These are phyloP conservation scores for Trematocara macrostoma DNA, from an alignment of 2,113 vertebrate genomes.

Conservation along the genomic window DNA sequence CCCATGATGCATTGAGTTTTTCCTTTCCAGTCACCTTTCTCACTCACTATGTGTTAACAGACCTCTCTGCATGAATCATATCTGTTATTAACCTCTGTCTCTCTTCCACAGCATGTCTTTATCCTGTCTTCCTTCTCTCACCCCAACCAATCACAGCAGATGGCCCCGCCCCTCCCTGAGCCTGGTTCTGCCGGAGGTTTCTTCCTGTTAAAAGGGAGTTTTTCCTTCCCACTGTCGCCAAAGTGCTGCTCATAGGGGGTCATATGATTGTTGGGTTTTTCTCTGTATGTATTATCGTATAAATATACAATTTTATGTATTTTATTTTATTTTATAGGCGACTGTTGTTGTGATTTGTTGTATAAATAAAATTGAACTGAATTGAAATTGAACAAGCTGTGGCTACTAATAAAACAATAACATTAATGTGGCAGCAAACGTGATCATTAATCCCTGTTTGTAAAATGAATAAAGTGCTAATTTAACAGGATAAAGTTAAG, in stretches of 20 bases:
- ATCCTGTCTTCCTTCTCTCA: too few species aligned
- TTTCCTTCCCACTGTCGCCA: too few species aligned
- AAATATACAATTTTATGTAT: neutral
- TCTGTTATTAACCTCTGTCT: rapidly evolving
- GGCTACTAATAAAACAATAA: neutral
- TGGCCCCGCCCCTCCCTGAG: too few species aligned
- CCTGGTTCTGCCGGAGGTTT: too few species aligned
- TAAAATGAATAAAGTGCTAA: neutral
- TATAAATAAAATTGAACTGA: neutral
- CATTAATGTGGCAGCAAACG: neutral
- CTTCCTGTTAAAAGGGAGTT: too few species aligned
- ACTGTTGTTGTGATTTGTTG: neutral
- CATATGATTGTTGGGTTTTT: neutral
- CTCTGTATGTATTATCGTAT: rapidly evolving
- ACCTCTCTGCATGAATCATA: rapidly evolving
- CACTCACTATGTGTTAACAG: rapidly evolving
- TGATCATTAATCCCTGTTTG: neutral
- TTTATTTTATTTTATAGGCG: neutral
- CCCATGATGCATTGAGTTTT: too few species aligned
- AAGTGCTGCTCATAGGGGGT: too few species aligned
- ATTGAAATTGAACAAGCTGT: rapidly evolving
- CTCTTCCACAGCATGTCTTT: neutral
- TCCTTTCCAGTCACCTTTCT: neutral
- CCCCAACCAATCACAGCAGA: rapidly evolving
- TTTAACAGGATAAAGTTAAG: neutral